Conservation (phyloP, 2,888 invertebrate genomes). For the Oxycera nigricornis region DNA sequence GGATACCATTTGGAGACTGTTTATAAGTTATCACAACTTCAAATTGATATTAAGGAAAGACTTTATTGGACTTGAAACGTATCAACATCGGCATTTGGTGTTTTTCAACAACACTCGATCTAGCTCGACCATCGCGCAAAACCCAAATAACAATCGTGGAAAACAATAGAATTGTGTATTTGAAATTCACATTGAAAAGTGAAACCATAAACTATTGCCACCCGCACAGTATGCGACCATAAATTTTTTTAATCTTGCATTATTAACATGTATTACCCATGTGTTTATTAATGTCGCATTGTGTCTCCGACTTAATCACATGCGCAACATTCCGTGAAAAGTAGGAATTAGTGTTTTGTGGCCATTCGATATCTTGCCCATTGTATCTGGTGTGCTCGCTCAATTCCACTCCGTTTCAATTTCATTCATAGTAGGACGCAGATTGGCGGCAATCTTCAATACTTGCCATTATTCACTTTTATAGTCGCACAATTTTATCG, state of each 20-base stretch:
- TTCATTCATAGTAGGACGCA: not conserved
- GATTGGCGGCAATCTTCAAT: slow-evolving; percentile 26
- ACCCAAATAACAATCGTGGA: not conserved
- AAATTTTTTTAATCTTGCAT: slow-evolving; percentile 31
- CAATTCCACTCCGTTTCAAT: not conserved
- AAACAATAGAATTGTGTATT: not conserved
- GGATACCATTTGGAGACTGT: no score
- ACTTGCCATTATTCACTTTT: slow-evolving; percentile 28
- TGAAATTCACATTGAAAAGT: not conserved
- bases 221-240: not conserved
- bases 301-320: not conserved
- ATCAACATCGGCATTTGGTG: no score
- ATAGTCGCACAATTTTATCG: slow-evolving; percentile 19
- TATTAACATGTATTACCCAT: slow-evolving; percentile 32
- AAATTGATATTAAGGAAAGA: no score
- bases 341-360: slow-evolving; percentile 2
- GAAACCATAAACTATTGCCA: not conserved
- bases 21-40: no score
- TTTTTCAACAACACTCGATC: no score
- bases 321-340: slow-evolving; percentile 31
- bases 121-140: no score
- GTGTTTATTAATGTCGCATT: slow-evolving; percentile 30
- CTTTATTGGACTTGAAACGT: no score
- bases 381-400: not conserved
- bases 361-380: not conserved